Percentiles rank a stretch among this genome's conserved stretches.
Conservation (phyloP, 2,888 invertebrate genomes). For the Drosophila rellima region DNA sequence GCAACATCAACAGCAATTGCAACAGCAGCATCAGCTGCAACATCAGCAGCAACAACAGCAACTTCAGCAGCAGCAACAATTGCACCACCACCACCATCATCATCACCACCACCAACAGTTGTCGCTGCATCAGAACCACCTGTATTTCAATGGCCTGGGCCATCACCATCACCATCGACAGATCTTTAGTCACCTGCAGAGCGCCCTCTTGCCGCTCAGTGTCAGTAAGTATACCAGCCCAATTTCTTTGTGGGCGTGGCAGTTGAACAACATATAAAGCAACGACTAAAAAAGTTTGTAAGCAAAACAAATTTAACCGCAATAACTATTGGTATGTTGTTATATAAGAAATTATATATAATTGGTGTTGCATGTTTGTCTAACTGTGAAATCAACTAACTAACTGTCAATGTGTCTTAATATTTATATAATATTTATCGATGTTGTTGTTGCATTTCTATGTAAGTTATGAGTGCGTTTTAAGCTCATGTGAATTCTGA, state of each 20-base stretch:
- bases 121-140: constrained; percentile 77
- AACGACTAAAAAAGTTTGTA: constrained; percentile 54
- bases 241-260: constrained; percentile 26
- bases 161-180: constrained; percentile 83
- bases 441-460: constrained; percentile 21
- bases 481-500: background rate
- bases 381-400: constrained; percentile 9
- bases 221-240: constrained; percentile 85
- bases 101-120: constrained; percentile 75
- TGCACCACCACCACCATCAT: constrained; percentile 67
- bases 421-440: constrained; percentile 16
- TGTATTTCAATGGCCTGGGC: constrained; percentile 84
- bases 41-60: constrained; percentile 56
- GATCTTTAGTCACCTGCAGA: constrained; percentile 85
- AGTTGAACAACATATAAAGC: background rate
- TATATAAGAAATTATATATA: constrained; percentile 1
- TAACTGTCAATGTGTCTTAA: background rate
- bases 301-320: constrained; percentile 1
- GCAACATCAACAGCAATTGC: constrained; percentile 49
- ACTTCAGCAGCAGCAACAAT: constrained; percentile 29
- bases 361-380: constrained; percentile 55
- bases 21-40: constrained; percentile 60
- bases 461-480: background rate
- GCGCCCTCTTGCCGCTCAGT: constrained; percentile 85
- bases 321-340: constrained; percentile 37